These are phyloP conservation scores for Synanceia verrucosa DNA, from an alignment of 2,797 vertebrate genomes.

Conservation along the genomic window DNA sequence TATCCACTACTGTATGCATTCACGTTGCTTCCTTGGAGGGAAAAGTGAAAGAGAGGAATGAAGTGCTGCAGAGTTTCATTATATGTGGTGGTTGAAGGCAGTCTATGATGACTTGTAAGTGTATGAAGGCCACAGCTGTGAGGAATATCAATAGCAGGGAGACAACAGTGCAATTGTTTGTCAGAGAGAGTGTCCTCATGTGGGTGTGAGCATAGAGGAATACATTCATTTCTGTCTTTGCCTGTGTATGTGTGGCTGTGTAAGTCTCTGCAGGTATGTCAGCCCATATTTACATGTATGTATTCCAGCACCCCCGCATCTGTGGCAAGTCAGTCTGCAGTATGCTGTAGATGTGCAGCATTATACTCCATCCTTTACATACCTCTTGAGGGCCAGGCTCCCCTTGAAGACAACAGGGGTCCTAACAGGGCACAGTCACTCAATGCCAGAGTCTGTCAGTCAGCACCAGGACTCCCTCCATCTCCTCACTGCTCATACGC, in stretches of 20 bases:
- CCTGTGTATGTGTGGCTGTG: neutral
- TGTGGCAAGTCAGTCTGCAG: slow-evolving; percentile 1
- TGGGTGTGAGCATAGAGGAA: slow-evolving; percentile 27
- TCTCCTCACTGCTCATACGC: slow-evolving; percentile 68
- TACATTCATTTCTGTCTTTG: slow-evolving; percentile 24
- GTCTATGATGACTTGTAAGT: slow-evolving; percentile 68
- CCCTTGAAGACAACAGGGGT: slow-evolving; percentile 51
- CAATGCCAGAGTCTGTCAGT: slow-evolving; percentile 65
- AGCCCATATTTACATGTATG: slow-evolving; percentile 33
- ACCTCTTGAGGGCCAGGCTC: slow-evolving; percentile 28
- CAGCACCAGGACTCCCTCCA: slow-evolving; percentile 51
- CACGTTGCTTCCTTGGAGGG: slow-evolving; percentile 1
- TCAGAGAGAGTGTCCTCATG: slow-evolving; percentile 3
- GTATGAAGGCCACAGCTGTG: slow-evolving; percentile 67
- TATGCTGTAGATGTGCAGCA: slow-evolving; percentile 8
- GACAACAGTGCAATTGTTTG: slow-evolving; percentile 60
- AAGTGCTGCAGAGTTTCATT: slow-evolving; percentile 56
- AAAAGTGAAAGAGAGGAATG: slow-evolving; percentile 25
- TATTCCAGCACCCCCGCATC: neutral
- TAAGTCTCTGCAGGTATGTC: slow-evolving; percentile 13
- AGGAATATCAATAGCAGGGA: slow-evolving; percentile 67
- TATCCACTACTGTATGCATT: neutral
- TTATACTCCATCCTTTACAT: slow-evolving; percentile 30
- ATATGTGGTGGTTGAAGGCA: slow-evolving; percentile 64
- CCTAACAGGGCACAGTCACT: slow-evolving; percentile 54